Evolutionary conservation across 2,797 vertebrate genomes (phyloP), one percentile per base, ranked within the genome.

Genomic region (Amazona ochrocephala): DNA sequence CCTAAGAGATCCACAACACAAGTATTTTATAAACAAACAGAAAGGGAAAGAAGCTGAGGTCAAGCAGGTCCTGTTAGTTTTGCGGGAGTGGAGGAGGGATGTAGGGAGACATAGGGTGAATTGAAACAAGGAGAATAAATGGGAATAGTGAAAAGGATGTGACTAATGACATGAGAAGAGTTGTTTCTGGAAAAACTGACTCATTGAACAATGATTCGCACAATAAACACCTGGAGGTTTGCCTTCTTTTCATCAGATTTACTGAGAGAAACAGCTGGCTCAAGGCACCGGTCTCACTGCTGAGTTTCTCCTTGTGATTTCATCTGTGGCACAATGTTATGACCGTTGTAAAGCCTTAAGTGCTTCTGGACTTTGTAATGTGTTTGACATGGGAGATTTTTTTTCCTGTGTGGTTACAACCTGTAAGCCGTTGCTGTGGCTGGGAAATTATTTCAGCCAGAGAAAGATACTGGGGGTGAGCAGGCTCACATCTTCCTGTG

Each of bases 101-200:
- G 0, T 44, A 24, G 30, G 80, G 45, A 65, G 16, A n/a, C 14
- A 74, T 32, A n/a, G 78, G 16, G 20, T 86, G 77, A 88, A 56
- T 22, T 2, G 4, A 67, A 93, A 86, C 37, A 72, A 81, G 24
- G 42, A 84, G 20, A 71, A 88, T 84, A 79, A 96, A 95, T 84
- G 42, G 62, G 26, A 72, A 85, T 30, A 67, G 30, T 48, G 72
- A 87, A 84, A 88, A 96, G 92, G 93, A 94, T 92, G 77, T 94
- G 89, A 96, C 79, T 96, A 96, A 94, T 51, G 54, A 72, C 18
- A 93, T 13, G 34, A 84, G 79, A 67, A 90, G 61, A 87, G 80
- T 67, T 94, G 82, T 97, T 95, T 94, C 94, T 96, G 97, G 97
- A 97, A 97, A 96, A 96, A 94, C 64, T 95, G 95, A 96, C 80